Evolutionary conservation across 2,113 vertebrate species (phyloP), one percentile per base, ranked within the genome.

Genomic region (Cervus canadensis): DNA sequence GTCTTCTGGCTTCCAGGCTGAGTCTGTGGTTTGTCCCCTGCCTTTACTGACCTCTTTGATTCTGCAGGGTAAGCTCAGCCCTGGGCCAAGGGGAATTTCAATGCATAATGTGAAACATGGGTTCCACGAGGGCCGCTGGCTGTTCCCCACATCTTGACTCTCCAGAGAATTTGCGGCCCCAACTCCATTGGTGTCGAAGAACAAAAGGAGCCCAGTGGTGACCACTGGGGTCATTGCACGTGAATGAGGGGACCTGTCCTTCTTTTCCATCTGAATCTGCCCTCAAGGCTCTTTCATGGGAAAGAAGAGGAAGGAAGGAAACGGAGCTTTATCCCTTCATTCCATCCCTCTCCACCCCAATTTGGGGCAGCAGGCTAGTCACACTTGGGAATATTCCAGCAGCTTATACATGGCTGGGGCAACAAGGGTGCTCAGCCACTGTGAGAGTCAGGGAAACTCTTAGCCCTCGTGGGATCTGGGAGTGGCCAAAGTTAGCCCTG

Each of bases 21-120:
- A 30, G 50, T 89, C 50, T 97, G 95, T 87, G 81, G 90, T 97
- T 95, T 94, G 94, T 97, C 40, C 40, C 17, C 0, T 5, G 54
- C 57, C 36, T 62, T 87, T 36, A 23, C 13, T 87, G 89, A 33
- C 89, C 60, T 82, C 52, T 78, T 97, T 76, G 92, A 90, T 79
- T 90, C 45, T 5, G 81, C n/a, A 76, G 71, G 79, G 43, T 25
- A 89, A 23, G 56, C 81, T 71, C 74, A 40, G 81, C 28, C 67
- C 8, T 2, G 7, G 78, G 91, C 50, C 56, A 59, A 85, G 19
- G 57, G 45, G 16, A 25, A 52, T 78, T 90, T 89, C 82, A 59
- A 67, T 28, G 54, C 43, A 59, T 87, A 93, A 13, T 54, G 56
- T 67, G 87, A 83, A 92, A 67, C 71, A 6, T 0, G 19, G 52